Evolutionary conservation across 2,888 invertebrate species (phyloP).

Genomic region (Phoenoteleia sp.): DNA sequence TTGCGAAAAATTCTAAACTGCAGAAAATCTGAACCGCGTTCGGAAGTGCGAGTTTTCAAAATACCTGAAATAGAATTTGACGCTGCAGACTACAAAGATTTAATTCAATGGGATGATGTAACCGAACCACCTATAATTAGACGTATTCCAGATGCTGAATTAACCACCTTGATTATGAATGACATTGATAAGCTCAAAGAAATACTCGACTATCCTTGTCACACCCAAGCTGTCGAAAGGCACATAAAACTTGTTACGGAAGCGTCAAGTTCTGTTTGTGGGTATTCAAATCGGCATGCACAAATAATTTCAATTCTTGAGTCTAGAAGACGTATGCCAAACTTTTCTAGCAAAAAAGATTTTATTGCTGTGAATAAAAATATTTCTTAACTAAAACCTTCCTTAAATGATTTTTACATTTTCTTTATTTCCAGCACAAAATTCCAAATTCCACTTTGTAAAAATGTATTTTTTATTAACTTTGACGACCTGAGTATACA

Average conservation of each 20-base stretch:
- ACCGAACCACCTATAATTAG: constrained; percentile 1
- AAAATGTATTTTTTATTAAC: too few species aligned
- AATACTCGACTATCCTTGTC: neutral
- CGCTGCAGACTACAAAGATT: neutral
- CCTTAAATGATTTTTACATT: neutral
- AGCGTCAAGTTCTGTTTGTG: neutral
- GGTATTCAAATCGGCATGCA: neutral
- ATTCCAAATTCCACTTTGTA: too few species aligned
- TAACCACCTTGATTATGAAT: neutral
- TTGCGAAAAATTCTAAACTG: neutral
- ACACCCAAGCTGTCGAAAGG: neutral
- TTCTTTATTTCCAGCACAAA: too few species aligned
- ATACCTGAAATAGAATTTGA: constrained; percentile 1
- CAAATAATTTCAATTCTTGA: neutral
- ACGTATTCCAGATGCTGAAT: neutral
- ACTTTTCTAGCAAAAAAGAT: neutral
- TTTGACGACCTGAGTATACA: too few species aligned
- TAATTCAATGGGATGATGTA: too few species aligned
- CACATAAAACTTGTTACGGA: constrained; percentile 4
- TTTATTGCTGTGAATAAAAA: too few species aligned
- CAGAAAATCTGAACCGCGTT: neutral
- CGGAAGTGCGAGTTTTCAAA: neutral
- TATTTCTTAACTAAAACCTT: neutral
- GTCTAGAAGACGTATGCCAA: neutral
- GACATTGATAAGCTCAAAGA: neutral